These are phyloP conservation scores for Platycercus adscitus DNA, from an alignment of 2,113 vertebrate species.

Conservation along the genomic window DNA sequence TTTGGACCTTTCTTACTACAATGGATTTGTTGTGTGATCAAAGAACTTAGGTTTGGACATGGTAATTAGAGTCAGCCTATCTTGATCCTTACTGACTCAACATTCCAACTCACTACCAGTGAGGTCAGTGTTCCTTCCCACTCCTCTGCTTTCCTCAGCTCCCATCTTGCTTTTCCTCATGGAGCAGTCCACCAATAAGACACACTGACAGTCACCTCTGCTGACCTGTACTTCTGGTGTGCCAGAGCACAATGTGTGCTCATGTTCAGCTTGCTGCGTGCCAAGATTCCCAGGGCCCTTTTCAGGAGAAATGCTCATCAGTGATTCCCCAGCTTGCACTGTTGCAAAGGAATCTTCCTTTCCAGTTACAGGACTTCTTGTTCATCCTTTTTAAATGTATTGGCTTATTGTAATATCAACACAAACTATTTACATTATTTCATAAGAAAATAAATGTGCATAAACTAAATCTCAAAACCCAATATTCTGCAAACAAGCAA, in stretches of 20 bases:
- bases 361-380: not conserved
- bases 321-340: not conserved
- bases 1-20: not conserved
- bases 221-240: not conserved
- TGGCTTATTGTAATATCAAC: not conserved
- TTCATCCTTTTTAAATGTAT: not conserved
- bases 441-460: not conserved
- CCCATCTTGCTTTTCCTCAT: not conserved
- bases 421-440: not conserved
- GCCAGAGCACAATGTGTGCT: not conserved
- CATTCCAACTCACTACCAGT: not conserved
- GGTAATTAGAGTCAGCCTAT: not conserved
- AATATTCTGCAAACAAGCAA: slow-evolving; percentile 5
- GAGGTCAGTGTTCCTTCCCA: not conserved
- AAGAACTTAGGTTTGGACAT: not conserved
- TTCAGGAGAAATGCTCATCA: not conserved
- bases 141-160: not conserved
- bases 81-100: not conserved
- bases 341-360: not conserved
- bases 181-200: not conserved
- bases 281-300: not conserved
- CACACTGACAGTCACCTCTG: not conserved
- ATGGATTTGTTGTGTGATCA: not conserved
- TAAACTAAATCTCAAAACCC: not conserved
- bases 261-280: not conserved